Evolutionary conservation across 2,888 invertebrate species (phyloP), one percentile per base, ranked within the genome.

Genomic region (Cosmorhoe ocellata): DNA sequence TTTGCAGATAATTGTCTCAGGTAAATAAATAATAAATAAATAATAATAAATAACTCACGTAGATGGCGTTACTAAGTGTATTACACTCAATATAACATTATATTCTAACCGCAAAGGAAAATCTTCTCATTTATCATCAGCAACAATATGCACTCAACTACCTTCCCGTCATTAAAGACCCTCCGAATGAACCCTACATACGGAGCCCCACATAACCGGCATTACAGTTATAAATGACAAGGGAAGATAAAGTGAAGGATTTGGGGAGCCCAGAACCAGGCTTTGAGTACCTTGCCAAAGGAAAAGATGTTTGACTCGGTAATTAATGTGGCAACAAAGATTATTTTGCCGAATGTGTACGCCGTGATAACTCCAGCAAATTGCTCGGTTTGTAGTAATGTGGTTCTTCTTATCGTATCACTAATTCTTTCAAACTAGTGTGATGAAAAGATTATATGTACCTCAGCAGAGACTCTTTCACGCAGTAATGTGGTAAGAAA

Each of bases 221-320:
- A 76, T 71, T 72, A 75, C 67, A 55, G 73, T 81, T 75, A 81
- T 81, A 79, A 81, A 82, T 80, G 79, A 79, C 74, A 66, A 68
- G 69, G 64, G 66, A 64, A 71, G 78, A 74, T 79, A 74, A 76
- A 72, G 60, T 60, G 62, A 59, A 58, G 73, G 75, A 76, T 76
- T 76, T 76, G 65, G 62, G 61, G 63, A 54, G 54, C 41, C n/a
- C 31, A 10, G 39, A 32, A 43, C 18, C 27, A 39, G 13, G 34
- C 34, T 51, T 44, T 31, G 41, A 43, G 48, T 48, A 49, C 42
- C 41, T 33, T 43, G 52, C 43, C 34, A 47, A 46, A 47, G 51
- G 42, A 43, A 44, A 50, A 48, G 39, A 52, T 40, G 48, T 36
- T 26, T 43, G 38, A 44, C 40, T 48, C 9, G 4, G 48, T 44